Evolutionary conservation across 2,888 invertebrate species (phyloP).

Genomic region (Cistogaster globosa): DNA sequence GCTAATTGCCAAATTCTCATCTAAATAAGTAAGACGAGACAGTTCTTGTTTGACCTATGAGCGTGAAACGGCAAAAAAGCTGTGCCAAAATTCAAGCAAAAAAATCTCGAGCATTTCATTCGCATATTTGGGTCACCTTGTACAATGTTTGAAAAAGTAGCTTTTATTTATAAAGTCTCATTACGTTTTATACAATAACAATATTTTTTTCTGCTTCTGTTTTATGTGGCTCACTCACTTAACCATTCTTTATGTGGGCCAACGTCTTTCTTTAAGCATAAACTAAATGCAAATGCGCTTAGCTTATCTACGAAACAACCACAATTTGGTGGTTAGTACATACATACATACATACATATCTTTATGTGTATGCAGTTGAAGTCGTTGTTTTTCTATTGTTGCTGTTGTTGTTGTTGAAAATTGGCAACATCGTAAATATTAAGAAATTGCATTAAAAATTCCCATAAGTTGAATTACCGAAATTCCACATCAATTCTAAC

Average conservation of each 20-base stretch:
- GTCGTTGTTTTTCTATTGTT: neutral
- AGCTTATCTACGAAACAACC: conserved; percentile 22
- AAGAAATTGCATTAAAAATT: conserved; percentile 52
- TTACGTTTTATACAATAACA: neutral
- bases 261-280: neutral
- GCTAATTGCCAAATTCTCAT: no score
- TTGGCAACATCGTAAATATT: conserved; percentile 58
- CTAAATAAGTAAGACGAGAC: no score
- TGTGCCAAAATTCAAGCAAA: no score
- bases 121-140: no score
- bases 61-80: no score
- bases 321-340: conserved; percentile 20
- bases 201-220: neutral
- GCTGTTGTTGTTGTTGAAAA: conserved; percentile 44
- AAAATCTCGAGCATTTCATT: no score
- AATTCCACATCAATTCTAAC: conserved; percentile 56
- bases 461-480: conserved; percentile 48
- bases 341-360: no score
- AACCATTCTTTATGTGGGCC: neutral
- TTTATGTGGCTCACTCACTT: conserved; percentile 10
- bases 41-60: no score
- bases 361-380: neutral
- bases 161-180: neutral
- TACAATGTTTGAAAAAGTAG: no score
- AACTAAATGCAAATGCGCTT: neutral